These are phyloP conservation scores for Siphamia tubifer DNA, from an alignment of 2,113 vertebrate genomes.

Conservation along the genomic window DNA sequence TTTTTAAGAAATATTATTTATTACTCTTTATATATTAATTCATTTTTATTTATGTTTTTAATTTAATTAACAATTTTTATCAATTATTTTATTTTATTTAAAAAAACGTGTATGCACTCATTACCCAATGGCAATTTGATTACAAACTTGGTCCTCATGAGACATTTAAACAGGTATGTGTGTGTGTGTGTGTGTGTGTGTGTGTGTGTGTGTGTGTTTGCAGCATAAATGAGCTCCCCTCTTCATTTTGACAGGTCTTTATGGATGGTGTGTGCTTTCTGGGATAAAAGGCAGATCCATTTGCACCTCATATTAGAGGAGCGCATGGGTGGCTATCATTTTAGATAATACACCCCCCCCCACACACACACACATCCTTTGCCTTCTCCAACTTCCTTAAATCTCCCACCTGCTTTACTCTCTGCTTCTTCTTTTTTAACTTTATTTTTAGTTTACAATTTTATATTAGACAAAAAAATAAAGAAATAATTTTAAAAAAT, in stretches of 20 bases:
- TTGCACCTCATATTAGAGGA: conserved; percentile 53
- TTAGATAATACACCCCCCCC: conserved; percentile 14
- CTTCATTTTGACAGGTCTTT: conserved; percentile 57
- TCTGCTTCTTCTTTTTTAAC: neutral
- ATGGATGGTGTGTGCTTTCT: conserved; percentile 41
- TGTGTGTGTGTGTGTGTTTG: conserved; percentile 9
- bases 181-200: too few species aligned
- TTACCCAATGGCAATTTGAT: too few species aligned
- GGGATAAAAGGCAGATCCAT: conserved; percentile 64
- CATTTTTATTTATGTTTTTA: too few species aligned
- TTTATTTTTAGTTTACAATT: neutral
- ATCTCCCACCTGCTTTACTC: neutral
- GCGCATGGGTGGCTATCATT: conserved; percentile 42
- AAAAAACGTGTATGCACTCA: too few species aligned
- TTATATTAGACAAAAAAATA: too few species aligned
- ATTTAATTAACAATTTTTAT: too few species aligned
- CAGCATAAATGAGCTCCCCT: conserved; percentile 54
- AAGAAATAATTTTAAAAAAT: too few species aligned
- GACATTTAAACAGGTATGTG: too few species aligned
- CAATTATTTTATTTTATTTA: too few species aligned
- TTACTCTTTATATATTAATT: too few species aligned
- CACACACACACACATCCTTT: neutral
- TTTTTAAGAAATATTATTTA: too few species aligned
- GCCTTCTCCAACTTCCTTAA: neutral
- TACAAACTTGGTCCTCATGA: too few species aligned